Evolutionary conservation across 1,140 invertebrate genomes (phyloP), one percentile per base, ranked within the genome.

Genomic region (Chironomus tepperi): DNA sequence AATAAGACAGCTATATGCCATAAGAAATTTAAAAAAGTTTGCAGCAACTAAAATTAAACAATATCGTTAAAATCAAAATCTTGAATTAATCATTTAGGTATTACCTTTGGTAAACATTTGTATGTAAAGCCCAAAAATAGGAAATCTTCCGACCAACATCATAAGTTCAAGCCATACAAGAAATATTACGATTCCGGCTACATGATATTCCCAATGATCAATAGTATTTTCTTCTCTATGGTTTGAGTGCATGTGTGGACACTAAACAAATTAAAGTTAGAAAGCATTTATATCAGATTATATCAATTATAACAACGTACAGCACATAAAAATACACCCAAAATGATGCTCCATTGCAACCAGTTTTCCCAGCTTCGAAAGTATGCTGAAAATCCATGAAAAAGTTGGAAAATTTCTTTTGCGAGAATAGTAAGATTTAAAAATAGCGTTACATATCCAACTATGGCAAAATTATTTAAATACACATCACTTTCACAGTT

Each of bases 111-210:
- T 91, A 78, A 93, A 92, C 92, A 93, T 93, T 81, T 94, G 92
- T 3, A 94, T 89, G 77, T 93, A 94, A 2, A 94, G 83, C 0
- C 93, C 93, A 79, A 94, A 93, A 77, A 91, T 90, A 70, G 93
- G 93, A 83, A 94, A 93, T 74, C 92, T 84, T 10, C 92, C 92
- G 9, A 94, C 89, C 34, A 93, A 87, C 84, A 93, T 89, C 88
- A 94, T 91, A 6, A 94, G 80, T 78, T 94, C 90, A 15, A 93
- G 78, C 92, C 92, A 93, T 12, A 89, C 88, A 7, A 93, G 81
- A 42, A 93, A 88, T 77, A 93, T 89, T 0, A 89, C 89, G 57
- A 93, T 82, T 0, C 91, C 92, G 0, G 91, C 92, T 0, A 91
- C 84, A 77, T 93, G 92, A 81, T 93, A 88, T 77, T 93, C 90